Evolutionary conservation across 53 echinoderm and acorn worm genomes (phyloP).

Genomic region (Henricia sp.): DNA sequence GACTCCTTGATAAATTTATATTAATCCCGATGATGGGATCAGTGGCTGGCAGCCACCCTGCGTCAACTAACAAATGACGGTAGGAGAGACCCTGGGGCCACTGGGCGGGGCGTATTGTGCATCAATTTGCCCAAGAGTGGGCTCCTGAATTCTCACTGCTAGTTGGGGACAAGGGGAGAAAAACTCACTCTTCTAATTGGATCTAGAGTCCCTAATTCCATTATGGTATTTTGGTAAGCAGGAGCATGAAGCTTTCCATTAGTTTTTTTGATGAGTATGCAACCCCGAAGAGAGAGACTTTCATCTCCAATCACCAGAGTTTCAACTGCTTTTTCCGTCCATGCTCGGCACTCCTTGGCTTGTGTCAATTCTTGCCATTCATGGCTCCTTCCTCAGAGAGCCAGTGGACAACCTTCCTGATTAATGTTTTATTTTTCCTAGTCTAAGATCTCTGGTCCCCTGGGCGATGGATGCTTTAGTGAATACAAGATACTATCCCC

Average conservation of each 20-base stretch:
- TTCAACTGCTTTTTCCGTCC: slow-evolving; percentile 5
- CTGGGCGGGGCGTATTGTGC: slow-evolving; percentile 52
- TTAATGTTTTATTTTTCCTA: slow-evolving; percentile 47
- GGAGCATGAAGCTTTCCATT: slow-evolving; percentile 29
- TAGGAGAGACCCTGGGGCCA: slow-evolving; percentile 17
- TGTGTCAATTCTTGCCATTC: background rate
- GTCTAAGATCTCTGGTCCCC: background rate
- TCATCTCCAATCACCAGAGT: background rate
- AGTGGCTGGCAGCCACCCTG: slow-evolving; percentile 52
- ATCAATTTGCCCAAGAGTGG: slow-evolving; percentile 34
- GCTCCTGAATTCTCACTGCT: slow-evolving; percentile 9
- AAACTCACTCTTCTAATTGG: slow-evolving; percentile 39
- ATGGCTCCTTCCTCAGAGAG: slow-evolving; percentile 27
- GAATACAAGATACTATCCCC: slow-evolving; percentile 35
- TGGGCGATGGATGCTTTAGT: slow-evolving; percentile 22
- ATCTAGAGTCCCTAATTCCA: slow-evolving; percentile 41
- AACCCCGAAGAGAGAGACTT: slow-evolving; percentile 9
- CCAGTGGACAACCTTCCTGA: slow-evolving; percentile 9
- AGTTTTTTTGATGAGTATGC: slow-evolving; percentile 12
- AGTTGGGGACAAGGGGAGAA: slow-evolving; percentile 1
- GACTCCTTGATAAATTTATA: slow-evolving; percentile 60
- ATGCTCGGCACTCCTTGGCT: slow-evolving; percentile 11
- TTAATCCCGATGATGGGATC: slow-evolving; percentile 61
- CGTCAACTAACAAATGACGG: slow-evolving; percentile 59
- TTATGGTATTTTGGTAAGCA: slow-evolving; percentile 36